Base-by-base conservation (phyloP, 2,888 invertebrate genomes). In the Cerastoderma edule region DNA sequence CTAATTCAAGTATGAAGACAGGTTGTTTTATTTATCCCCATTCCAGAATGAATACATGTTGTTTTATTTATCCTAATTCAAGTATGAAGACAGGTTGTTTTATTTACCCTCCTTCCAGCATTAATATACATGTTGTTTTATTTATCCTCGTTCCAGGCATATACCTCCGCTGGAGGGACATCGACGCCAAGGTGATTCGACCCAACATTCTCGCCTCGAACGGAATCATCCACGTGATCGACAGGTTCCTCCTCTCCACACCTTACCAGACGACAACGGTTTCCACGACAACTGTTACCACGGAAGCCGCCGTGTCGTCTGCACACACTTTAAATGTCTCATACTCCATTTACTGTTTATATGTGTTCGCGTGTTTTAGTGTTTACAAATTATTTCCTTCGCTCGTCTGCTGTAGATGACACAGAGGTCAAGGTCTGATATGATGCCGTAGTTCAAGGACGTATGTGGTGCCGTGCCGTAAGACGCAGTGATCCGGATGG, bases 211-310 rank as follows among this genome's bases (percentile, higher is more conserved):
- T 87, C 22, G 85, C 88, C 16, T 83, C 83, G 27, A 89, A 89
- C 75, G 89, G 89, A 19, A 84, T 89, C n/a, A 88, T 89, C 30
- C 89, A 89, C 67, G 82, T 89, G 13, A 72, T 89, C 16, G 86
- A 87, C 68, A 83, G 85, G 28, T 79, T 87, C 46, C 76, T 89
- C 57, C 80, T 87, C 50, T 81, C 78, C 19, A 78, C 84, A 13
- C 84, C 83, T 13, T 77, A 83, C 54, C 74, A 79, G 60, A 75
- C 80, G n/a, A 84, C 85, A 44, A 80, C 84, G 4, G 3, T 66
- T 0, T 50, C 66, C 6, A 48, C 66, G 24, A 35, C 66, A 33
- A 66, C 66, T 16, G 33, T 24, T 3, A 24, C 50, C 48, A 66
- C 66, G 16, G 24, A 28, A 1, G 50, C 22, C 32, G 50, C 66